Base-by-base conservation (phyloP, 2,113 vertebrate genomes). In the Danionella cerebrum region DNA sequence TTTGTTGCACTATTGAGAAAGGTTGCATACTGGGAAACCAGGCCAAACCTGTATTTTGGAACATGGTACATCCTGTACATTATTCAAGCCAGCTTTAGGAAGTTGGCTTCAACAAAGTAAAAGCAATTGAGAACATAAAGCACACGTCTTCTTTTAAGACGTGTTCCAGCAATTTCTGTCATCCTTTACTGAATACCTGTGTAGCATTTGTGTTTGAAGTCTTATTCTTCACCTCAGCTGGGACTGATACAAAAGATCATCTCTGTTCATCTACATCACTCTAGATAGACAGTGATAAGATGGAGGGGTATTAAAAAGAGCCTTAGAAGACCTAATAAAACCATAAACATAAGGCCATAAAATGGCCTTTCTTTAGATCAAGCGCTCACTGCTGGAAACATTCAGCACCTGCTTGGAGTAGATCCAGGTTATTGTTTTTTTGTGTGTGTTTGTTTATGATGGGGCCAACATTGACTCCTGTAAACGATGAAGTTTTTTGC, bases 401-500 rank as follows among this genome's bases (percentile, higher is more conserved):
- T n/a, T 41, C 69, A 57, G 66, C 83, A 86, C 80, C 82, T 84
- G 80, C 80, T 84, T 84, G 78, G 80, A 83, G 45, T 38, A 10
- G 1, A 63, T 84, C 82, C 79, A 79, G 67, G 66, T 75, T 59
- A 38, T 29, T 9, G 73, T 78, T 38, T 48, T 55, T n/a, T 54
- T 76, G 45, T 76, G 75, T 78, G 65, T 75, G 78, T 68, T 65
- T 25, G 73, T 82, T 82, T 74, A 69, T 76, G 19, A 64, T 64
- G 44, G 60, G 41, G 74, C 65, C 58, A 58, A 52, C 59, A 60
- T 65, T 36, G 14, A 2, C 47, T 54, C 58, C 74, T 16, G 51
- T 71, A 73, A 78, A 65, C 50, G 3, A 35, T 36, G 2, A 24
- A 35, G 51, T 35, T 57, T n/a, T 39, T 41, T 9, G 10, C 65